Evolutionary conservation across 2,113 vertebrate genomes (phyloP), one percentile per base, ranked within the genome.

Genomic region (Calyptommatus sinebrachiatus): DNA sequence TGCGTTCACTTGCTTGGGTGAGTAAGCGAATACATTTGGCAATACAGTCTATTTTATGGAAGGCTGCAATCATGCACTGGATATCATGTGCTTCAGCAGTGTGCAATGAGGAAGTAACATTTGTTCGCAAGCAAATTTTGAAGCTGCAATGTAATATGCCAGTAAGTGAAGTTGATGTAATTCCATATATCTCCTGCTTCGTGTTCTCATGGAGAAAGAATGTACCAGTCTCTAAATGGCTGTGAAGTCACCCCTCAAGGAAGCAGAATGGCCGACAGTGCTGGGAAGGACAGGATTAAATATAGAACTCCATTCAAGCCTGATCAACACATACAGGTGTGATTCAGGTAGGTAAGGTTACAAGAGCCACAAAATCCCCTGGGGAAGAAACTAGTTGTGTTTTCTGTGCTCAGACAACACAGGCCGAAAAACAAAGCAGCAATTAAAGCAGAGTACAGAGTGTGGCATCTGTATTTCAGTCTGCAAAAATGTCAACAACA

Each of bases 301-400:
- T 70, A 81, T 26, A 81, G 79, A 76, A 62, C n/a, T 76, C 65
- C 69, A 68, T 62, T 70, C 73, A 81, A 8, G 28, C 35, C 28
- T 48, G 66, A 81, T 81, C 79, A 76, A 70, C 79, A 81, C 18
- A 63, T 75, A 9, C 35, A 76, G 53, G 67, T 35, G 24, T 35
- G 22, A 75, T 45, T 24, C 29, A 57, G 22, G 48, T 5, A 41
- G 48, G 45, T 73, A 28, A 26, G 12, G 21, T 80, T 73, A n/a
- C 26, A 69, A 75, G 22, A 61, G 45, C 29, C 63, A 62, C 41
- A 24, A 26, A 18, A 76, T 22, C 16, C 14, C 60, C 35, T 26
- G 4, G 26, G 7, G 8, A 71, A 61, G 31, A 70, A 71, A 70
- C 21, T 7, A 57, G 53, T 35, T 80, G 16, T 57, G 18, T 29